Conservation (phyloP, 2,113 vertebrate species). For the Ammodytes marinus region DNA sequence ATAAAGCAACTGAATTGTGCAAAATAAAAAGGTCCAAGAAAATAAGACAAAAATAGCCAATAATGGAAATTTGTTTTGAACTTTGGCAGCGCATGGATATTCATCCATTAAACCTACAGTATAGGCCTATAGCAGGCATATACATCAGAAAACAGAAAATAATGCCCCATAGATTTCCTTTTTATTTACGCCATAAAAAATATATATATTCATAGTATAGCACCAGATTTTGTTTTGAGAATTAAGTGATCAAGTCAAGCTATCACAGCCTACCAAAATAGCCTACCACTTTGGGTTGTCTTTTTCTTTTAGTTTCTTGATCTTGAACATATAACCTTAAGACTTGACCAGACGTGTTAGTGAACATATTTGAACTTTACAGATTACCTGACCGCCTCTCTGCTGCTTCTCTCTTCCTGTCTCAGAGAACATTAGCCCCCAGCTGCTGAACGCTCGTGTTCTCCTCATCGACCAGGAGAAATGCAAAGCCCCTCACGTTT, state of each 20-base stretch:
- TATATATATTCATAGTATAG: too few relatives aligned
- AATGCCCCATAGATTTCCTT: too few relatives aligned
- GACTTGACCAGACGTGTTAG: background rate
- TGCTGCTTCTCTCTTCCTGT: background rate
- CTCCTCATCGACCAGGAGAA: slow-evolving; percentile 84
- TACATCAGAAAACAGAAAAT: slow-evolving; percentile 36
- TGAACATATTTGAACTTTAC: background rate
- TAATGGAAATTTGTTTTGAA: slow-evolving; percentile 23
- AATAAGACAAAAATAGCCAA: background rate
- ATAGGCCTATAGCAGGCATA: slow-evolving; percentile 21
- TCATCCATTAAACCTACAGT: slow-evolving; percentile 22
- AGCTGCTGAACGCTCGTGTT: slow-evolving; percentile 88
- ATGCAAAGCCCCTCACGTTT: slow-evolving; percentile 82
- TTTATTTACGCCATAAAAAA: too few relatives aligned
- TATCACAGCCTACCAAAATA: background rate
- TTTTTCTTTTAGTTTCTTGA: background rate
- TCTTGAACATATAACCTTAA: background rate
- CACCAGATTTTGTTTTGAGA: too few relatives aligned
- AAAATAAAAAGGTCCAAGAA: background rate
- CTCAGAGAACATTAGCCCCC: slow-evolving; percentile 62
- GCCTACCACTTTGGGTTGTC: too few relatives aligned
- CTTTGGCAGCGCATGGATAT: slow-evolving; percentile 47
- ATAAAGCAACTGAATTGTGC: background rate
- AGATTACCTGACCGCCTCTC: background rate
- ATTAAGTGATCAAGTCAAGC: too few relatives aligned